Conservation (phyloP, 2,113 vertebrate genomes). For the Tyrannus savana region DNA sequence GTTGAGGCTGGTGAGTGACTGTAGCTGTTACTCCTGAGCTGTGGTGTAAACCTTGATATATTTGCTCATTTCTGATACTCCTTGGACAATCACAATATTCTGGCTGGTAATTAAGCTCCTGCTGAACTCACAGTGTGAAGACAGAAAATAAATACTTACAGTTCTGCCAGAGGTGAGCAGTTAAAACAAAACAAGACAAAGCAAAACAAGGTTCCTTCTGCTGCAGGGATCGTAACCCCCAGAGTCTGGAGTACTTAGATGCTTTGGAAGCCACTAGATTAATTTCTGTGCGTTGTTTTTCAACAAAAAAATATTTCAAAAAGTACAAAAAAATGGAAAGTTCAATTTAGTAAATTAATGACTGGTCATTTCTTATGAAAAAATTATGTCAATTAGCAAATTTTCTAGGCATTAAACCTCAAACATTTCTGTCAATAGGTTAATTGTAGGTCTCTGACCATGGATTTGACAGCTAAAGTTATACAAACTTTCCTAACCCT, state of each 20-base stretch:
- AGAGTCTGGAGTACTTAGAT: neutral
- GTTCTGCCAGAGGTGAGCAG: constrained; percentile 51
- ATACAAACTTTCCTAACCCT: neutral
- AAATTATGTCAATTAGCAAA: neutral
- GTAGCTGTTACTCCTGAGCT: constrained; percentile 58
- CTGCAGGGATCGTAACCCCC: neutral
- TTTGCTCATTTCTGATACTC: constrained; percentile 57
- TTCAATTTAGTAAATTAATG: neutral
- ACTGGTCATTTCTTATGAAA: neutral
- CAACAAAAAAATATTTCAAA: neutral
- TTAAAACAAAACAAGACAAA: constrained; percentile 26
- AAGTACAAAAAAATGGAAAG: neutral
- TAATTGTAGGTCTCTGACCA: neutral
- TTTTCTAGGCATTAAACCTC: neutral
- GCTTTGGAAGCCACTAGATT: neutral
- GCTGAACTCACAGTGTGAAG: constrained; percentile 7
- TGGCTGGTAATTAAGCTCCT: constrained; percentile 45
- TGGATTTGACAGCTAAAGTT: neutral
- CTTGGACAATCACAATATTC: constrained; percentile 21
- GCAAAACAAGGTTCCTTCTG: neutral
- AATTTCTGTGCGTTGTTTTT: neutral
- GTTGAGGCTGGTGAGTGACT: constrained; percentile 69
- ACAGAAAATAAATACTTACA: constrained; percentile 58
- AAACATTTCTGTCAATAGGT: neutral
- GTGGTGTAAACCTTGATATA: constrained; percentile 25